phyloP scores from a whole-genome alignment of 2,888 invertebrate genomes.

The Xanthia icteritia region DNA sequence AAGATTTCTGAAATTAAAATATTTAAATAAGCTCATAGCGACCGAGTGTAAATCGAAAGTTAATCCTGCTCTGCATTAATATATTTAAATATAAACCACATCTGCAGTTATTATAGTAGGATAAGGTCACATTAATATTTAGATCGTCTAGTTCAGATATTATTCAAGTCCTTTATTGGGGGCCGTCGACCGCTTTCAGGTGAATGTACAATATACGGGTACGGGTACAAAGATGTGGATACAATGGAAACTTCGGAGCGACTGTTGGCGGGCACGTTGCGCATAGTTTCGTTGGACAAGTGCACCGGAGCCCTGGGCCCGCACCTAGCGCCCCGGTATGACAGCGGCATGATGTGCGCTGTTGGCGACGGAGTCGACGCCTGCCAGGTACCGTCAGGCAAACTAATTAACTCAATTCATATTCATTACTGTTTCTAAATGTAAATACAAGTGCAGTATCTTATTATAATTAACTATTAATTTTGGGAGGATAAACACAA shows the following conservation, averaged over 20 bases:
- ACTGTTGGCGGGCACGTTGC: slow-evolving; percentile 76
- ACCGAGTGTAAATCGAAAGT: slow-evolving; percentile 2
- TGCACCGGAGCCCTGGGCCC: slow-evolving; percentile 78
- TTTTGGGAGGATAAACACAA: slow-evolving; percentile 16
- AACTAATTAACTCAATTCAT: slow-evolving; percentile 40
- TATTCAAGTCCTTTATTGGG: slow-evolving; percentile 36
- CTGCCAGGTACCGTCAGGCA: slow-evolving; percentile 79
- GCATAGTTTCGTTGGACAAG: slow-evolving; percentile 81
- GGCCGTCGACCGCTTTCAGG: slow-evolving; percentile 73
- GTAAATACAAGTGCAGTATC: slow-evolving; percentile 15
- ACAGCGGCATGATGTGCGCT: slow-evolving; percentile 86
- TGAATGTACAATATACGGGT: slow-evolving; percentile 83
- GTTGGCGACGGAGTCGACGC: slow-evolving; percentile 82
- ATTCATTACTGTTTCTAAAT: slow-evolving; percentile 26
- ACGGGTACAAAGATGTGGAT: slow-evolving; percentile 76
- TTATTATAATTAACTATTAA: slow-evolving; percentile 8
- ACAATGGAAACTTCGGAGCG: slow-evolving; percentile 72
- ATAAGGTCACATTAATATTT: slow-evolving; percentile 53
- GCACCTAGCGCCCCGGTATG: slow-evolving; percentile 77
- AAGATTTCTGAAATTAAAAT: slow-evolving; percentile 13
- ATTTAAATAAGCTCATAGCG: slow-evolving; percentile 12
- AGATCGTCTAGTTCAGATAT: slow-evolving; percentile 59
- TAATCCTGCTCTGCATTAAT: slow-evolving; percentile 11
- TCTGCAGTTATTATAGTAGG: slow-evolving; percentile 29
- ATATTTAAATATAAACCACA: slow-evolving; percentile 37